Evolutionary conservation across 2,888 invertebrate genomes (phyloP).

Genomic region (Chironomus tentans): DNA sequence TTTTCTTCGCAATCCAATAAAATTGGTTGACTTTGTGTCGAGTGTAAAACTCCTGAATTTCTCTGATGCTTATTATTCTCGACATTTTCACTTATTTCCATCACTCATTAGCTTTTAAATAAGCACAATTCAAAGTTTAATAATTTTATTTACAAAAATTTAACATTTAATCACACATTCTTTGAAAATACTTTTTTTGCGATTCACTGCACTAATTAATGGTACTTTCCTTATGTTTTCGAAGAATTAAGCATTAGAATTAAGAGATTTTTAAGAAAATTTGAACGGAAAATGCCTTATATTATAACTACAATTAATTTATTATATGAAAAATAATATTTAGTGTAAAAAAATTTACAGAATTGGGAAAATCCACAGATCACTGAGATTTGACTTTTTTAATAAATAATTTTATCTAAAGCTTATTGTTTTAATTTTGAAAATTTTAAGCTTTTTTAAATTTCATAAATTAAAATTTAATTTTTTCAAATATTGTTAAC

Average conservation of each 20-base stretch:
- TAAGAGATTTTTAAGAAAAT: neutral
- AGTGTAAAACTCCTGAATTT: neutral
- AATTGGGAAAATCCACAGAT: no score
- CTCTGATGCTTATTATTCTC: neutral
- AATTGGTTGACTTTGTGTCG: slow-evolving; percentile 19
- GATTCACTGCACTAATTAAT: neutral
- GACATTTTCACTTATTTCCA: slow-evolving; percentile 25
- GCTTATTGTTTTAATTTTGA: no score
- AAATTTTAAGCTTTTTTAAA: no score
- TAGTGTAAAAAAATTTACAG: no score
- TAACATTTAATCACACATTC: neutral
- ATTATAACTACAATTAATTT: slow-evolving; percentile 1
- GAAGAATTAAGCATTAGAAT: neutral
- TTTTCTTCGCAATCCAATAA: neutral
- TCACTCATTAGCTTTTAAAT: slow-evolving; percentile 4
- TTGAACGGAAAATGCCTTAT: neutral
- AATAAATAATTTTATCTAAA: no score
- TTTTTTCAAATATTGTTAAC: no score
- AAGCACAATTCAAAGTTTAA: neutral
- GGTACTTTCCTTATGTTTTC: neutral
- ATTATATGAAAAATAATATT: no score
- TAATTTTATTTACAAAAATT: neutral
- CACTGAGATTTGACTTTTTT: no score
- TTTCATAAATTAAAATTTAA: no score
- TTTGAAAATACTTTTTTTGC: neutral